Evolutionary conservation across 64 coral and sea anemone species (phyloP).

Genomic region (Pachyseris speciosa): DNA sequence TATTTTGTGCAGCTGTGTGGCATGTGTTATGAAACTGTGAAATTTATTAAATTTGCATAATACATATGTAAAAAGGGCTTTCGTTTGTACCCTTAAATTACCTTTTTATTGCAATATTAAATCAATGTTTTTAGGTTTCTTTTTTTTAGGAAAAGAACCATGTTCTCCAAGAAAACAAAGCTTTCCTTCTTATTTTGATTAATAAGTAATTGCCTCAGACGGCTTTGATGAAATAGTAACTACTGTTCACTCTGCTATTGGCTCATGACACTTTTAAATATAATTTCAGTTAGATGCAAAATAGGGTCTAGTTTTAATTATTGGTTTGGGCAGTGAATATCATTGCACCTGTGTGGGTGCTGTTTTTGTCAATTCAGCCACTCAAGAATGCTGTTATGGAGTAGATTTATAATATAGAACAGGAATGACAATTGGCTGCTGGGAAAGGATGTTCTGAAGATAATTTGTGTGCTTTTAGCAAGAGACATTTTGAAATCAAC

Average conservation of each 20-base stretch:
- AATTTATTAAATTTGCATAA: not conserved
- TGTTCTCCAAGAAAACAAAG: not conserved
- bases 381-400: slow-evolving; percentile 2
- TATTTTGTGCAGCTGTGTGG: not conserved
- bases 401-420: slow-evolving; percentile 1
- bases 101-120: slow-evolving; percentile 14
- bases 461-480: slow-evolving; percentile 18
- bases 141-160: not conserved
- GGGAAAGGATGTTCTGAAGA: not conserved
- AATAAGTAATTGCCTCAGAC: slow-evolving; percentile 16
- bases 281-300: slow-evolving; percentile 83
- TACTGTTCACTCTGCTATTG: slow-evolving; percentile 56
- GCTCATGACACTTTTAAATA: slow-evolving; percentile 77
- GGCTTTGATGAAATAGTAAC: slow-evolving; percentile 90
- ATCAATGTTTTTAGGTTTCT: not conserved
- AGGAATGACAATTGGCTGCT: slow-evolving; percentile 20
- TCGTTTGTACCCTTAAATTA: not conserved
- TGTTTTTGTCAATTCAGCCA: slow-evolving; percentile 26
- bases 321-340: not conserved
- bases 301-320: slow-evolving; percentile 27
- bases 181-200: not conserved
- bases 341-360: not conserved
- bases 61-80: not conserved
- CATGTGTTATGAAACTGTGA: not conserved
- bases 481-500: slow-evolving; percentile 12